Conservation (phyloP, 2,113 vertebrate genomes). For the Mormyrus lacerda region DNA sequence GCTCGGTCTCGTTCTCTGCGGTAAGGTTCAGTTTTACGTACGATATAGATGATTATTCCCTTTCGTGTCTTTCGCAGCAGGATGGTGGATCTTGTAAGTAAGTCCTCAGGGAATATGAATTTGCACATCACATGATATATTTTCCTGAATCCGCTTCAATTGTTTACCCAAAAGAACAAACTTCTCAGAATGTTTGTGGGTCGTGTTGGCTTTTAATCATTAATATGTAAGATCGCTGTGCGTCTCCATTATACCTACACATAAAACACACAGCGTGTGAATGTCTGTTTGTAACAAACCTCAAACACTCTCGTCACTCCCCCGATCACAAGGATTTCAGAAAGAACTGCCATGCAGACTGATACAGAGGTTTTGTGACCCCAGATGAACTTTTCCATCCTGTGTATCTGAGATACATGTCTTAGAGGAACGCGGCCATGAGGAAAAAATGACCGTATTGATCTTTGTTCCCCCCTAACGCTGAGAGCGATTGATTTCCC, state of each 20-base stretch:
- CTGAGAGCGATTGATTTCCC: conserved; percentile 28
- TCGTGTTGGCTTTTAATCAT: neutral
- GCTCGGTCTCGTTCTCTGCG: neutral
- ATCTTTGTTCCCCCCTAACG: neutral
- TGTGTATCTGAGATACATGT: neutral
- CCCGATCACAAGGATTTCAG: neutral
- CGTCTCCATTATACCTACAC: neutral
- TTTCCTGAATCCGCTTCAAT: neutral
- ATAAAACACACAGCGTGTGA: neutral
- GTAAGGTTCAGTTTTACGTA: neutral
- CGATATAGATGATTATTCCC: neutral
- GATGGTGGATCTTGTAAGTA: neutral
- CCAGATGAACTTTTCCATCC: conserved; percentile 5
- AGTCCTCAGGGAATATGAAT: neutral
- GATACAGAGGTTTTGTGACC: neutral
- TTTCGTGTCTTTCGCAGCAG: neutral
- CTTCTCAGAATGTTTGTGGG: neutral
- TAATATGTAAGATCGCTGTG: neutral
- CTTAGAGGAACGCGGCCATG: neutral
- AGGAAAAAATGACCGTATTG: conserved; percentile 13
- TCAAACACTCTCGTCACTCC: neutral
- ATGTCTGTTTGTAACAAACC: neutral
- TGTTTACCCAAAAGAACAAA: neutral
- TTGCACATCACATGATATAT: neutral
- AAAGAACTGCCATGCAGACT: neutral